A percentile compares a stretch with the other conserved stretches of the same genome.
Conservation (phyloP, 2,888 invertebrate genomes). For the Drepanosiphum platanoidis region DNA sequence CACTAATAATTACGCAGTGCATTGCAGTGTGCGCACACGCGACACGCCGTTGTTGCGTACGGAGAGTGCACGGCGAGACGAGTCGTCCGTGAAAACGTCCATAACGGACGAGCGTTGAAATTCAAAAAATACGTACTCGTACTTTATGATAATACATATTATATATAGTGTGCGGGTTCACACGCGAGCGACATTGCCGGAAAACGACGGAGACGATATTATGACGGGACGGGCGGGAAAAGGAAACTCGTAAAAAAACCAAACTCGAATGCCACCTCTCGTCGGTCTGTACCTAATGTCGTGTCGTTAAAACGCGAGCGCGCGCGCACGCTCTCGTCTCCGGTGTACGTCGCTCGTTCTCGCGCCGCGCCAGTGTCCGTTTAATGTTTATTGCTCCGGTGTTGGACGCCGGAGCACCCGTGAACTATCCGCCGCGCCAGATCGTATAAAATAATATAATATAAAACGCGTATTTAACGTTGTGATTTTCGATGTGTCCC, state of each 20-base stretch:
- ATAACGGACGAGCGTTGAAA: too few relatives aligned
- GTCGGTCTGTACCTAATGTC: not conserved
- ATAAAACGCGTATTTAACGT: conserved; percentile 32
- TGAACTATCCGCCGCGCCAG: conserved; percentile 19
- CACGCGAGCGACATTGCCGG: not conserved
- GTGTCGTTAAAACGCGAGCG: conserved; percentile 1
- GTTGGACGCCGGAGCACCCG: not conserved
- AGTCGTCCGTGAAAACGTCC: too few relatives aligned
- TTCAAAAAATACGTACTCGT: too few relatives aligned
- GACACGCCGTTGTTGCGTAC: too few relatives aligned
- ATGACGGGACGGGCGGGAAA: not conserved
- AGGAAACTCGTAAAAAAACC: conserved; percentile 33
- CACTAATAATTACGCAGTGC: too few relatives aligned
- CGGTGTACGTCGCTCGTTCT: not conserved
- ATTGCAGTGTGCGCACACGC: too few relatives aligned
- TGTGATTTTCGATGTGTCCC: not conserved
- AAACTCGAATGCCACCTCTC: conserved; percentile 13
- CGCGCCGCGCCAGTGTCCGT: conserved; percentile 27
- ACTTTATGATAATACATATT: not conserved
- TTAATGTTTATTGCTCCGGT: conserved; percentile 32
- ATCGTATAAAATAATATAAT: not conserved
- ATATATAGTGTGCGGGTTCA: not conserved
- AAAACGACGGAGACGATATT: not conserved
- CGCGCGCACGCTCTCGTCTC: not conserved
- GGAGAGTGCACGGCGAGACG: too few relatives aligned